Conservation (phyloP, 2,113 vertebrate genomes). For the Pseudorasbora parva region DNA sequence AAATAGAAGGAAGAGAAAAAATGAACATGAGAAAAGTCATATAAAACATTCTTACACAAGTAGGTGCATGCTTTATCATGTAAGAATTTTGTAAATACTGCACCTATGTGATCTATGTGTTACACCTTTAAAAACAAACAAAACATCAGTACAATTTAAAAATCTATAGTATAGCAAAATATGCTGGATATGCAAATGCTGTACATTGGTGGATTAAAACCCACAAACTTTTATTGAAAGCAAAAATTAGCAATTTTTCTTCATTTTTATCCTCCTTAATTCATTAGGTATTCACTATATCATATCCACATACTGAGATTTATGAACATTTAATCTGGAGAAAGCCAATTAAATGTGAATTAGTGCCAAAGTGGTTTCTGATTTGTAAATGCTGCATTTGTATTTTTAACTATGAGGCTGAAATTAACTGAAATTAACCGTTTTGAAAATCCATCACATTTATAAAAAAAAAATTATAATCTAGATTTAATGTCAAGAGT, state of each 20-base stretch:
- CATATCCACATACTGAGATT: not conserved
- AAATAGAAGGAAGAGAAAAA: not conserved
- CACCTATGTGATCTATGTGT: no score
- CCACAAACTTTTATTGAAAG: not conserved
- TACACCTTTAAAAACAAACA: no score
- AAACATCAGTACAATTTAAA: no score
- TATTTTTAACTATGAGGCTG: no score
- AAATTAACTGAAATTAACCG: not conserved
- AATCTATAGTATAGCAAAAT: not conserved
- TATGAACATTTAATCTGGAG: slow-evolving; percentile 3
- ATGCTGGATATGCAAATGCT: not conserved
- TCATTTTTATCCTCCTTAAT: not conserved
- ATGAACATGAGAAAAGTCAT: not conserved
- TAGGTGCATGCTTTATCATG: not conserved
- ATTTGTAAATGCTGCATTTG: not conserved
- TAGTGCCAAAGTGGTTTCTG: slow-evolving; percentile 10
- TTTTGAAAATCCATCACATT: not conserved
- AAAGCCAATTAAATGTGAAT: slow-evolving; percentile 35
- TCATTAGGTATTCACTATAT: slow-evolving; percentile 11
- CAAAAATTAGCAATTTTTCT: not conserved
- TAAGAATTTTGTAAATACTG: not conserved
- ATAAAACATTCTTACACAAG: not conserved
- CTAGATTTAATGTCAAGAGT: not conserved
- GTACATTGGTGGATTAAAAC: not conserved
- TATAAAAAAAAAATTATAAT: not conserved